phyloP scores from a whole-genome alignment of 2,888 invertebrate species.

The Agrochola circellaris region DNA sequence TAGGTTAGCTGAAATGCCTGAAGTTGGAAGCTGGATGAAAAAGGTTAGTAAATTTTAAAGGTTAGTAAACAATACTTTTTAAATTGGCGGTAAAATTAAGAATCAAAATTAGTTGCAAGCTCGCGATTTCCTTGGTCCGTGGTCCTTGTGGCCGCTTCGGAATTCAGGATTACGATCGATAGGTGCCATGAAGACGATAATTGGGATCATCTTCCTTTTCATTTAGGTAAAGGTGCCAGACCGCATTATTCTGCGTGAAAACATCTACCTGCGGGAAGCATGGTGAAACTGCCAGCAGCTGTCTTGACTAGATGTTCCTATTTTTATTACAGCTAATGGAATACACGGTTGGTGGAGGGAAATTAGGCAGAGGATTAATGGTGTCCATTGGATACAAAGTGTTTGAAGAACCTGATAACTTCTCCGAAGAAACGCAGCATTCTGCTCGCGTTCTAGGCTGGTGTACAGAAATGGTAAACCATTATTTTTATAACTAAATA shows the following conservation, averaged over 20 bases:
- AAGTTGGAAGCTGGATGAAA: slow-evolving; percentile 45
- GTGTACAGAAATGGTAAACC: slow-evolving; percentile 55
- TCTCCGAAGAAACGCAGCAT: slow-evolving; percentile 42
- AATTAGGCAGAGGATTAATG: slow-evolving; percentile 43
- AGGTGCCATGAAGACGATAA: not conserved
- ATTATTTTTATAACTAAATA: not conserved
- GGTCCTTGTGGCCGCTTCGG: not conserved
- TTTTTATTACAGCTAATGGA: slow-evolving; percentile 44
- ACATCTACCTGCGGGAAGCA: too few species aligned
- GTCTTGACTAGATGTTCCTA: not conserved
- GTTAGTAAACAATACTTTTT: slow-evolving; percentile 20
- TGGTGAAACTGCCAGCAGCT: not conserved
- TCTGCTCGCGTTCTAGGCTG: slow-evolving; percentile 55
- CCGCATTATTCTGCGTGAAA: too few species aligned
- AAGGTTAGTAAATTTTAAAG: slow-evolving; percentile 38
- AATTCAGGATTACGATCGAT: not conserved
- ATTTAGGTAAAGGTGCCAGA: too few species aligned
- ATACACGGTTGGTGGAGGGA: slow-evolving; percentile 35
- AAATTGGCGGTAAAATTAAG: not conserved
- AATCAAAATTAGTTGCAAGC: not conserved
- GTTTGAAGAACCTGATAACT: slow-evolving; percentile 47
- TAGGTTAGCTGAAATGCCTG: slow-evolving; percentile 33
- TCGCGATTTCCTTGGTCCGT: not conserved
- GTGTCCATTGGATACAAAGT: slow-evolving; percentile 39
- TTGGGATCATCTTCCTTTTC: too few species aligned